Base-by-base conservation (phyloP, 2,888 invertebrate genomes). In the Drosophila ochracea region DNA sequence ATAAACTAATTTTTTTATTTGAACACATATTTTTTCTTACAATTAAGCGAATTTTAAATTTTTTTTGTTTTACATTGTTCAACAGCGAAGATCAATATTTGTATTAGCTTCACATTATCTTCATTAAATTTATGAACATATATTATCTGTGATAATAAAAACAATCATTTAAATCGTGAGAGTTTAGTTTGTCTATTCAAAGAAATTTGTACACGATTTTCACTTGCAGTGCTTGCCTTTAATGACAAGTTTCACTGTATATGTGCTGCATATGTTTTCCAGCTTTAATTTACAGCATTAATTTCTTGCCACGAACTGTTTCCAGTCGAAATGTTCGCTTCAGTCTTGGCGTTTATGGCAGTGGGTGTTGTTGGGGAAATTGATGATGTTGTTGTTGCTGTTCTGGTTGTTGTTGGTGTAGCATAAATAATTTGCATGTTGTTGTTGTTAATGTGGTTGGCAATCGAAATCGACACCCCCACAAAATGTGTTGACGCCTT, bases 401-500 rank as follows among this genome's bases (percentile, higher is more conserved):
- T 4, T 50, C 21, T n/a, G 39, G 30, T 11, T 28, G 28, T 4
- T 50, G 25, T 35, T 41, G 54, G 50, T 57, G 35, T 61, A 54
- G 35, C 16, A 9, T n/a, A 62, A 28, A 61, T 68, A 68, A 68
- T 74, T 73, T 52, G 57, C 11, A 67, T 41, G 67, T 16, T 70
- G 55, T 19, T 70, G 60, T 31, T 60, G 73, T 28, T 65, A 66
- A 11, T 68, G 61, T 28, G 63, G 66, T 52, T 63, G 61, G 16
- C 66, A 53, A 58, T 62, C 54, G 66, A 76, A 72, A 75, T 77
- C 68, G 80, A 88, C 83, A 83, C 84, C 89, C 83, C 73, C 89
- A 50, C 71, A 65, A 72, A 76, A 66, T 61, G 68, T 53, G 73
- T 73, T 73, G 82, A 83, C 69, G 82, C 71, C 66, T 69, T 52